Conservation (phyloP, 2,888 invertebrate species). For the Helobdella robusta region DNA sequence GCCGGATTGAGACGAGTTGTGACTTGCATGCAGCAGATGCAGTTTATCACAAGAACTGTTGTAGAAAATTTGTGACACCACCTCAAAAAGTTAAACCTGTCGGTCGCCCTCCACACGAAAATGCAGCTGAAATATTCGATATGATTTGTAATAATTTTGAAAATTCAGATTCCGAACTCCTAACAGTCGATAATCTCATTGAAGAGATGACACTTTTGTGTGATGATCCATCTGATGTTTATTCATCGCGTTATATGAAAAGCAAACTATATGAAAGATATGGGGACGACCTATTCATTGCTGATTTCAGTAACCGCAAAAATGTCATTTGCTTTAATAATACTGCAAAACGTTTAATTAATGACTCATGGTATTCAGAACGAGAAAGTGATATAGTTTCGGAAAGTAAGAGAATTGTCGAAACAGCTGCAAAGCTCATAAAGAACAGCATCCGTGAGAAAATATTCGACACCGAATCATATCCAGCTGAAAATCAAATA, state of each 20-base stretch:
- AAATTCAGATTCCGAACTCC: neutral
- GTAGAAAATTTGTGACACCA: neutral
- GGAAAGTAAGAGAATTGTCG: slow-evolving; percentile 2
- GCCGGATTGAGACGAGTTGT: neutral
- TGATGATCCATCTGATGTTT: neutral
- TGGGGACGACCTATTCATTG: neutral
- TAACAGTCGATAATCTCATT: neutral
- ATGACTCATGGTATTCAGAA: slow-evolving; percentile 1
- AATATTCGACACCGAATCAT: neutral
- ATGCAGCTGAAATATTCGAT: neutral
- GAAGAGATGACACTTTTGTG: neutral
- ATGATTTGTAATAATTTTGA: neutral
- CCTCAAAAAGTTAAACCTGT: neutral
- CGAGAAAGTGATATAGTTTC: neutral
- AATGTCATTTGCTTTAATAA: neutral
- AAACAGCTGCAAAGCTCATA: neutral
- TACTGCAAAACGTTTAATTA: neutral
- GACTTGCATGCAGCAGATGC: neutral
- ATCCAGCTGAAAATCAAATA: neutral
- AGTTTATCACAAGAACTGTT: neutral
- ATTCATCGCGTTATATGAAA: neutral
- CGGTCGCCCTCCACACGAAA: neutral
- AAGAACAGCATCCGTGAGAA: neutral
- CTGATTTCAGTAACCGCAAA: neutral
- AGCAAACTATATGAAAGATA: neutral